A percentile compares a stretch with the other conserved stretches of the same genome.
Conservation (phyloP, 2,113 vertebrate genomes). For the Excalfactoria chinensis region DNA sequence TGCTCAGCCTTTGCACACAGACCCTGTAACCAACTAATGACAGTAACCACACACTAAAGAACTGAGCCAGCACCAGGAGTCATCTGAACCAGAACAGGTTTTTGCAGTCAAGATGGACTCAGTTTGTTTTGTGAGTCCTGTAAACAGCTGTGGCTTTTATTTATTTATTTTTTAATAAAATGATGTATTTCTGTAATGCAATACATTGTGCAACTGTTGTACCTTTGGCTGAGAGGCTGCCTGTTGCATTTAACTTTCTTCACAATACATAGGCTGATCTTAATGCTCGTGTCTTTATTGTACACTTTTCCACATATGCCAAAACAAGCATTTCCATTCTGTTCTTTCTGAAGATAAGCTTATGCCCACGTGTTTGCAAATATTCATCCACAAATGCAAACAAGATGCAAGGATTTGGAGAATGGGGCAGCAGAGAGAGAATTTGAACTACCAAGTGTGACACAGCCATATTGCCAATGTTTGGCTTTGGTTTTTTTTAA, state of each 20-base stretch:
- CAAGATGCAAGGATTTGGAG: background rate
- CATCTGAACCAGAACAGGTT: background rate
- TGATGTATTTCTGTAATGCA: rapidly evolving
- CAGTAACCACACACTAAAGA: background rate
- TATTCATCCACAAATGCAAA: background rate
- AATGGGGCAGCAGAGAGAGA: background rate
- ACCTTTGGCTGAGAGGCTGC: background rate
- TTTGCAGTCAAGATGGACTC: background rate
- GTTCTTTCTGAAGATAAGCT: background rate
- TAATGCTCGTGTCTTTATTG: background rate
- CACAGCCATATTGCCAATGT: background rate
- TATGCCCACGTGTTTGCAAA: rapidly evolving
- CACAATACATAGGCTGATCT: background rate
- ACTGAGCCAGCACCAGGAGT: background rate
- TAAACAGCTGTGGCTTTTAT: rapidly evolving
- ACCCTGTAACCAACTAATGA: rapidly evolving
- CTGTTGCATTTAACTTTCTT: background rate
- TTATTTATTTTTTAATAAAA: background rate
- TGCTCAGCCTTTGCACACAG: background rate
- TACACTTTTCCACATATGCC: background rate
- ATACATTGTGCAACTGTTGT: rapidly evolving
- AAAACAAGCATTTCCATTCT: rapidly evolving
- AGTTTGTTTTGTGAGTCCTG: background rate
- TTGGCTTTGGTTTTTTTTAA: background rate
- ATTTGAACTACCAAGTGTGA: background rate